Percentiles rank a stretch among this genome's conserved stretches.
These are phyloP conservation scores for Octodon degus DNA, from an alignment of 2,113 vertebrate genomes.

Conservation along the genomic window DNA sequence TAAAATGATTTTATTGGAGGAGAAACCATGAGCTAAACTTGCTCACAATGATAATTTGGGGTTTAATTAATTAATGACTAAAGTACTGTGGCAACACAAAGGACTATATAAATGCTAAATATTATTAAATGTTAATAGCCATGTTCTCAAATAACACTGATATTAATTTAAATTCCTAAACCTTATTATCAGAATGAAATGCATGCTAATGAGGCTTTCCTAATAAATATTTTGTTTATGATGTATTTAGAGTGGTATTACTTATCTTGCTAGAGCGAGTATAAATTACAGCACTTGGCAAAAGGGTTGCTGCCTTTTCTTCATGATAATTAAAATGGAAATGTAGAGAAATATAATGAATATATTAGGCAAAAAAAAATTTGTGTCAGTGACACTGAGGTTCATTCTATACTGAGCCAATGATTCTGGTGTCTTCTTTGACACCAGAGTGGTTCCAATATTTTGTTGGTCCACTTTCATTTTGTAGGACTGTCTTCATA, in stretches of 20 bases:
- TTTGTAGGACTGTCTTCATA: not conserved
- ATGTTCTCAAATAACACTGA: constrained; percentile 80
- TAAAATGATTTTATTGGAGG: constrained; percentile 67
- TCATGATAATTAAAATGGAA: constrained; percentile 84
- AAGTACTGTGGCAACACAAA: constrained; percentile 82
- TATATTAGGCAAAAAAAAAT: constrained; percentile 74
- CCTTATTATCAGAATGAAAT: constrained; percentile 82
- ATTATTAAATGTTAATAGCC: constrained; percentile 85
- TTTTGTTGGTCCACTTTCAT: constrained; percentile 6
- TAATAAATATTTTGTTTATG: constrained; percentile 86
- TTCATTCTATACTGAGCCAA: constrained; percentile 35
- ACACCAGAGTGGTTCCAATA: not conserved
- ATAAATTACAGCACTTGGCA: constrained; percentile 79
- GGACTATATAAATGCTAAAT: constrained; percentile 83
- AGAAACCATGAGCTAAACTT: constrained; percentile 69
- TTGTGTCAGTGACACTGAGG: not conserved
- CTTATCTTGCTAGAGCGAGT: constrained; percentile 80
- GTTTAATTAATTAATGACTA: constrained; percentile 83
- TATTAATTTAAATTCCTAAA: constrained; percentile 84
- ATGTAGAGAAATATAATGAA: constrained; percentile 80
- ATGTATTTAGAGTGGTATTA: constrained; percentile 81
- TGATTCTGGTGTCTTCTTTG: not conserved
- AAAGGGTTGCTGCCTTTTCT: constrained; percentile 77
- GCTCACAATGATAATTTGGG: constrained; percentile 76
- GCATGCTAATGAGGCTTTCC: constrained; percentile 82